phyloP scores from a whole-genome alignment of 2,113 vertebrate genomes.

The Gnathonemus echidnorhynchus region DNA sequence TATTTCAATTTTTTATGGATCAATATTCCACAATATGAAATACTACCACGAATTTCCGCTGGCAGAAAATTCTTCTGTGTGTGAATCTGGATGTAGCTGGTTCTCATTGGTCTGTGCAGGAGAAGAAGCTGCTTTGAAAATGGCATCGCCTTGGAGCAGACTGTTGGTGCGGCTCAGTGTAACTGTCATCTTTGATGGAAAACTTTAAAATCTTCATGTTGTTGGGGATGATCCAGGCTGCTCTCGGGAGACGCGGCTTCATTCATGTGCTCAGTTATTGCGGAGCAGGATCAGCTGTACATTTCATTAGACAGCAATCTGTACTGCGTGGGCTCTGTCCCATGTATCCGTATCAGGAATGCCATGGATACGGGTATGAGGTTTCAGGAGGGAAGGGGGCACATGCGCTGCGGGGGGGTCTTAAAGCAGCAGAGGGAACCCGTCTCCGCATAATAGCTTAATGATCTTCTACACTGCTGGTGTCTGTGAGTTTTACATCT shows the following conservation, averaged over 20 bases:
- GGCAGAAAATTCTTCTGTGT: not conserved
- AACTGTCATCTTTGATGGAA: slow-evolving; percentile 47
- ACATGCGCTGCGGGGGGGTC: not conserved
- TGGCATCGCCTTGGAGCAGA: slow-evolving; percentile 57
- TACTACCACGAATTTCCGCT: not conserved
- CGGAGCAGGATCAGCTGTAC: slow-evolving; percentile 40
- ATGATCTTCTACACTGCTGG: not conserved
- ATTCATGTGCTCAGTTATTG: slow-evolving; percentile 50
- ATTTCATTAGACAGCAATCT: slow-evolving; percentile 57
- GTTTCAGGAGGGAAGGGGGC: not conserved
- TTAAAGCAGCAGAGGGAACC: not conserved
- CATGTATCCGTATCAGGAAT: not conserved
- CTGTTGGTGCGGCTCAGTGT: slow-evolving; percentile 41
- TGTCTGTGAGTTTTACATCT: not conserved
- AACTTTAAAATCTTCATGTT: slow-evolving; percentile 62
- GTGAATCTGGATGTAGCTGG: slow-evolving; percentile 41
- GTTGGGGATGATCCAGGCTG: slow-evolving; percentile 51
- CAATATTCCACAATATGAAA: not conserved
- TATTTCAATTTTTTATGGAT: not conserved
- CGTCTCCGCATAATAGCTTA: not conserved
- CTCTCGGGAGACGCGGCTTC: slow-evolving; percentile 48
- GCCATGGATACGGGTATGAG: not conserved
- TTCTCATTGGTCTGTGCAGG: slow-evolving; percentile 56
- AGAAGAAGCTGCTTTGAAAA: slow-evolving; percentile 50
- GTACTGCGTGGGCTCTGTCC: slow-evolving; percentile 42